phyloP scores from a whole-genome alignment of 2,797 vertebrate species.

The Catharus ustulatus region DNA sequence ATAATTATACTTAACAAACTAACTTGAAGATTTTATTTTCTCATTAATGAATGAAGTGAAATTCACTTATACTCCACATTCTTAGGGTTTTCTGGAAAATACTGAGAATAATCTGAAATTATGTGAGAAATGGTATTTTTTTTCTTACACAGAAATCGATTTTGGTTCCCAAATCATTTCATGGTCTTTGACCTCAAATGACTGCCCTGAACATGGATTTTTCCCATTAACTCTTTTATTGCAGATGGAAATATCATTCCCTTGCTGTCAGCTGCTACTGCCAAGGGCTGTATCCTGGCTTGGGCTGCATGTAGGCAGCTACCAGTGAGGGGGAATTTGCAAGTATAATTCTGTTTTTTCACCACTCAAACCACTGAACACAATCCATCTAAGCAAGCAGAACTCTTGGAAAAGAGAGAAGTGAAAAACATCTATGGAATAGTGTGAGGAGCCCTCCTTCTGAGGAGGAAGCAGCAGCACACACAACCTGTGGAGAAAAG shows the following conservation, averaged over 20 bases:
- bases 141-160: neutral
- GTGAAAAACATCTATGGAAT: neutral
- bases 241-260: neutral
- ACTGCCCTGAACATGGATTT: neutral
- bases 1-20: neutral
- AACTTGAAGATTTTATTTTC: neutral
- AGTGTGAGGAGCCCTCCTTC: neutral
- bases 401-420: neutral
- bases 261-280: slow-evolving; percentile 17
- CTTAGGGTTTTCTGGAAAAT: neutral
- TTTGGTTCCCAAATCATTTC: neutral
- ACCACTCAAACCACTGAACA: neutral
- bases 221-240: slow-evolving; percentile 36
- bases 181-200: neutral
- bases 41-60: neutral
- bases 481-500: neutral
- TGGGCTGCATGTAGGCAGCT: neutral
- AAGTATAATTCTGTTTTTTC: slow-evolving; percentile 50
- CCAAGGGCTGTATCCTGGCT: slow-evolving; percentile 26
- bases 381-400: neutral
- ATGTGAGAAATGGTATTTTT: neutral
- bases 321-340: neutral
- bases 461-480: neutral
- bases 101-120: neutral
- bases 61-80: neutral